Evolutionary conservation across 2,797 vertebrate genomes (phyloP).

Genomic region (Platyrinchus mystaceus): DNA sequence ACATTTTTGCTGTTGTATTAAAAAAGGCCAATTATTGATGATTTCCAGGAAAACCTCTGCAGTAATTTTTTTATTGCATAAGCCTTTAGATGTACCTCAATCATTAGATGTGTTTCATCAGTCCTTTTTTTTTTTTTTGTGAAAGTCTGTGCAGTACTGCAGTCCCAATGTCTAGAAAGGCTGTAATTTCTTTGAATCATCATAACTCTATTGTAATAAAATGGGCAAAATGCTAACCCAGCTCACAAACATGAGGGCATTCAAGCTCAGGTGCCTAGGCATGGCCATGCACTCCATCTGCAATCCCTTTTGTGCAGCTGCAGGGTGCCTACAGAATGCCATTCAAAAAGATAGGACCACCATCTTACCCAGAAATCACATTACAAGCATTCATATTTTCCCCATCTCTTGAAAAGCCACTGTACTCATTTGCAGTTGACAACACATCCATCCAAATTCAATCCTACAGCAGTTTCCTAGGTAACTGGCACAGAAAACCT

Average conservation of each 20-base stretch:
- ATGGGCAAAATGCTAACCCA: neutral
- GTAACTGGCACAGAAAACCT: constrained; percentile 59
- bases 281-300: neutral
- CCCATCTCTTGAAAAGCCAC: constrained; percentile 30
- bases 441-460: constrained; percentile 49
- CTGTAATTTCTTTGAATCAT: neutral
- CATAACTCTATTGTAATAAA: neutral
- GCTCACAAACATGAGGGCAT: neutral
- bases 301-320: neutral
- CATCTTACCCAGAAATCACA: neutral
- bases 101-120: neutral
- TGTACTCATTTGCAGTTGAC: constrained; percentile 49
- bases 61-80: neutral
- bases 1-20: neutral
- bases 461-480: constrained; percentile 67
- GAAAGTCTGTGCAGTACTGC: neutral
- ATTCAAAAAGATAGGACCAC: neutral
- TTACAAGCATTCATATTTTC: neutral
- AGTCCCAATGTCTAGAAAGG: neutral
- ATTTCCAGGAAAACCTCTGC: constrained; percentile 1
- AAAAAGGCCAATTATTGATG: neutral
- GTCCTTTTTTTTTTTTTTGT: neutral
- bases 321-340: neutral
- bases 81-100: neutral
- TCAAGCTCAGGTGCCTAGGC: neutral